Evolutionary conservation across 2,113 vertebrate genomes (phyloP), one percentile per base, ranked within the genome.

Genomic region (Bettongia penicillata): DNA sequence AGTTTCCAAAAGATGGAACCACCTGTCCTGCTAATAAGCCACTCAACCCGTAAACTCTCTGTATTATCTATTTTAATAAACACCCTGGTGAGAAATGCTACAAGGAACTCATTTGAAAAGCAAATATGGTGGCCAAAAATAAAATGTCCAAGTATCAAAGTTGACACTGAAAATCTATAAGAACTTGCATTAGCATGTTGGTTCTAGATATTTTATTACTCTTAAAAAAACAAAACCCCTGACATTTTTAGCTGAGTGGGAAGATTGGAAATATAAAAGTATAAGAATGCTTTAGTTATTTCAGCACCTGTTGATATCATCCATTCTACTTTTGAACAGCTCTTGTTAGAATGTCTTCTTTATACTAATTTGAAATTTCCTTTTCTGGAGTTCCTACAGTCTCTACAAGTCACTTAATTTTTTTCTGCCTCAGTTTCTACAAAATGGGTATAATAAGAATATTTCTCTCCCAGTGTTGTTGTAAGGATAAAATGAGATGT

Each of bases 231-330:
- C 22, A 61, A 91, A 92, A 92, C 7, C 31, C 92, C 90, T 22
- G 25, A 94, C 90, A 57, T 11, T 92, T 19, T 94, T n/a, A 91
- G 93, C 53, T 94, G 51, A 93, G 55, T 95, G 50, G 53, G 89
- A 95, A 91, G 55, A 22, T 49, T 57, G 84, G 26, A 94, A 84
- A 84, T 92, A 91, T 55, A 93, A 90, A 95, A 84, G 89, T 31
- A 61, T 43, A 57, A 51, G 49, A 94, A 93, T n/a, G 53, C 91
- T 94, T 93, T 92, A 51, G 55, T 94, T 95, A 91, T 89, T 51
- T 91, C 48, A 22, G 92, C 90, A 94, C 84, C 19, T 84, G 6
- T 7, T 22, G 16, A 84, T 43, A 43, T 43, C 26, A 16, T 43
- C 68, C n/a, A 84, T 84, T 43, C 68, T 84, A 23, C 19, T 43